Percentiles rank a stretch among this genome's conserved stretches.
Conservation (phyloP, 2,113 vertebrate species). For the Cyanistes caeruleus region DNA sequence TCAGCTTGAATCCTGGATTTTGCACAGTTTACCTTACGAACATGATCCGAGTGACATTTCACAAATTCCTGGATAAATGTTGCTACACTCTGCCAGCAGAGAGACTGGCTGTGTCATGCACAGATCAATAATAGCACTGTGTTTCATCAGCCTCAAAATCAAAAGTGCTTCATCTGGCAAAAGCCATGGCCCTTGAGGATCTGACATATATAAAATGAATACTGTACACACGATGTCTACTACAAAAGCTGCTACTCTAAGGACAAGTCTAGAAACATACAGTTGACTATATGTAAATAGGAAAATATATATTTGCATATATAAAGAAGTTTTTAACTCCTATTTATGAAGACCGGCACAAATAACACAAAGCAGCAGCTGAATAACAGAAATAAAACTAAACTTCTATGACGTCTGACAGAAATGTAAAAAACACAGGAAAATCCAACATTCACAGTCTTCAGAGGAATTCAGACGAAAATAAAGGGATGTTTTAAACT, state of each 20-base stretch:
- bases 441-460: background rate
- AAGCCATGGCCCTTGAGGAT: constrained; percentile 85
- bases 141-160: constrained; percentile 84
- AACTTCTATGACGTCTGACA: background rate
- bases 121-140: constrained; percentile 82
- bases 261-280: constrained; percentile 29
- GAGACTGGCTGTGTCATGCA: constrained; percentile 80
- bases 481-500: background rate
- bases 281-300: constrained; percentile 4
- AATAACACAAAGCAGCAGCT: background rate
- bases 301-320: background rate
- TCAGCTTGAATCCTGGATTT: constrained; percentile 73
- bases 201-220: constrained; percentile 79
- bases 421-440: background rate
- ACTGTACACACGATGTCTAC: constrained; percentile 59
- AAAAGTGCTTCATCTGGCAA: constrained; percentile 80
- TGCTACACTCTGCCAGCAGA: constrained; percentile 81
- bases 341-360: constrained; percentile 7
- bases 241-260: constrained; percentile 59
- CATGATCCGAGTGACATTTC: constrained; percentile 88
- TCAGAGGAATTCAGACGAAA: background rate
- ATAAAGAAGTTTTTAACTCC: constrained; percentile 24
- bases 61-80: constrained; percentile 90
- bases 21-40: constrained; percentile 82
- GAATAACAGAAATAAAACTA: constrained; percentile 34